Base-by-base conservation (phyloP, 2,888 invertebrate genomes). In the Lochmaea capreae region DNA sequence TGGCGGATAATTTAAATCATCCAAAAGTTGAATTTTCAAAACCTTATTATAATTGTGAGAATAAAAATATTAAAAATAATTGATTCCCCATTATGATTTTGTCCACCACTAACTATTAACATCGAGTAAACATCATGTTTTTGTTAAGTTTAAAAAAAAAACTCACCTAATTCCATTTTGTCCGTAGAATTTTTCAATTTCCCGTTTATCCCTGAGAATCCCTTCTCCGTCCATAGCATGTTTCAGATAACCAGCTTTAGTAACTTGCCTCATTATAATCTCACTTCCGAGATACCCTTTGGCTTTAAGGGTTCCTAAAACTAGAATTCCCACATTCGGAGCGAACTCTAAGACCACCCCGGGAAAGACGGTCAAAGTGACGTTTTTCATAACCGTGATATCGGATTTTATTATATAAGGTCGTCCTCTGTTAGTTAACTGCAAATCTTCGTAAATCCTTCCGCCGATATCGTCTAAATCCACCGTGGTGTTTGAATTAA, bases 331-430 rank as follows among this genome's bases (percentile, higher is more conserved):
- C 67, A 99, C 95, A 87, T 97, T 97, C 0, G 99, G 96, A 54
- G 94, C 94, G 85, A 99, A 98, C 87, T 98, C 97, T 86, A 99
- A 89, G 10, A 93, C 91, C 0, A 97, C 97, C 8, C 97, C 98
- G 2, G 97, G 94, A 79, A 93, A 92, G 72, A 99, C 96, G 0
- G 93, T 93, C 49, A 99, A 87, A 0, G 94, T 95, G 0, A 93
- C 94, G 75, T 93, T 94, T 0, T 99, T 98, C 98, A 99, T 98
- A 0, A 99, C 92, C 0, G 99, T 99, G 57, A 99, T 92, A 86
- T 99, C 99, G 0, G 96, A 91, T 78, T 90, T 91, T 18, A 99
- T 91, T 0, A 93, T 84, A 82, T 97, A 98, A 0, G 97, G 96
- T 16, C 76, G 76, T 6, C 73, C 80, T 54, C 89, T 88, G 2